phyloP scores from a whole-genome alignment of 2,888 invertebrate genomes.

The Acrocyrtus sp. region DNA sequence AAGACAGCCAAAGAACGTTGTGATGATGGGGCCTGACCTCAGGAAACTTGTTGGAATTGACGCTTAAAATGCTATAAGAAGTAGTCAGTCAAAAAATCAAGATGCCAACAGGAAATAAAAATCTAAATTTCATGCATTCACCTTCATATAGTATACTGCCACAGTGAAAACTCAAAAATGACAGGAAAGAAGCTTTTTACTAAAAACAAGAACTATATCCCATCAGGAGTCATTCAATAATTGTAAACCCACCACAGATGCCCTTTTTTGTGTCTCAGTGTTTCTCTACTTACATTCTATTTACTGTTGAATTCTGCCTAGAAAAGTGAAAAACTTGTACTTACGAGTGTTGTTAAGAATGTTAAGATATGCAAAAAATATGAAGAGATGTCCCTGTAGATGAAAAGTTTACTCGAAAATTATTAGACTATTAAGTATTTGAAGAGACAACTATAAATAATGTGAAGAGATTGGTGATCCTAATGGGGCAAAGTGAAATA shows the following conservation, averaged over 20 bases:
- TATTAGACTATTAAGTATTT: too few relatives aligned
- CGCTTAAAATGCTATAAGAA: neutral
- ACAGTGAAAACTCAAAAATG: neutral
- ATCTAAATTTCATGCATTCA: neutral
- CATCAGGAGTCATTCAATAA: neutral
- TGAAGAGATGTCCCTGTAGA: too few relatives aligned
- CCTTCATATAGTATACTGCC: too few relatives aligned
- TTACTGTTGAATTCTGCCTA: neutral
- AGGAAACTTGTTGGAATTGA: constrained; percentile 45
- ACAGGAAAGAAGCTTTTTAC: neutral
- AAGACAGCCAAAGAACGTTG: constrained; percentile 49
- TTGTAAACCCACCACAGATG: too few relatives aligned
- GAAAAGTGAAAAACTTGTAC: too few relatives aligned
- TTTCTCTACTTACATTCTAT: neutral
- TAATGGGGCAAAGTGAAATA: too few relatives aligned
- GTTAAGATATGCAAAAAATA: too few relatives aligned
- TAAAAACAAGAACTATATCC: neutral
- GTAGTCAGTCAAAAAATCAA: neutral
- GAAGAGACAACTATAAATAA: too few relatives aligned
- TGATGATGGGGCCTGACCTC: constrained; percentile 36
- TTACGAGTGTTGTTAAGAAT: too few relatives aligned
- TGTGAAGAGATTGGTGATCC: too few relatives aligned
- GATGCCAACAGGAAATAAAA: neutral
- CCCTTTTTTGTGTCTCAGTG: neutral
- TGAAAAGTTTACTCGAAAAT: too few relatives aligned